Evolutionary conservation across 1,140 invertebrate species (phyloP), one percentile per base, ranked within the genome.

Genomic region (Drosophila quadrilineata): DNA sequence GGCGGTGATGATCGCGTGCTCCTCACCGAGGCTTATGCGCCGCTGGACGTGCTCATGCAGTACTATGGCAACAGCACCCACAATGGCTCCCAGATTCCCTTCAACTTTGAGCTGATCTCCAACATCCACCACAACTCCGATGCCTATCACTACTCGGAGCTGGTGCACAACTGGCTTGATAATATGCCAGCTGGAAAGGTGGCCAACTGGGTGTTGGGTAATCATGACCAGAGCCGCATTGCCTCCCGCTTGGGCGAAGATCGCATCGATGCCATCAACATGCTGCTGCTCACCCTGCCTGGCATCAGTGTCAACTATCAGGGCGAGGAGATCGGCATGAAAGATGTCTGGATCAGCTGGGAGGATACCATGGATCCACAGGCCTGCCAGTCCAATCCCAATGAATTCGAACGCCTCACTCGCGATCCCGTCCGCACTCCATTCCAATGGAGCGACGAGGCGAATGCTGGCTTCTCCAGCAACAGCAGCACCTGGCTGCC

Each of bases 241-340:
- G 92, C 92, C 0, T 89, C 90, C 0, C 90, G 94, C 29, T 89
- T 93, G 45, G 94, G 94, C 0, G 58, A 67, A 0, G 90, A 93
- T 24, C 88, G 93, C 12, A 92, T 94, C 0, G 95, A 95, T 89
- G 91, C 91, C 9, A 90, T 94, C 65, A 92, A 94, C 63, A 94
- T 95, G 90, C 65, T 96, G 28, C 89, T 92, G 2, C 77, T 94
- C n/a, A 71, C 94, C 1, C 77, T 96, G 9, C 94, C 95, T 1
- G 96, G 96, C 1, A 92, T 94, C 2, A 91, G 93, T 5, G 91
- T 96, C 10, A 94, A 93, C 2, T 97, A 89, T 41, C 88, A 95
- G 90, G 95, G 95, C 3, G 95, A 97, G 89, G 96, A 97, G 89
- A 92, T 96, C 22, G 95, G 94, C 0, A 96, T 96, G 94, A 89